phyloP scores from a whole-genome alignment of 2,797 vertebrate genomes.

The Octomys mimax region DNA sequence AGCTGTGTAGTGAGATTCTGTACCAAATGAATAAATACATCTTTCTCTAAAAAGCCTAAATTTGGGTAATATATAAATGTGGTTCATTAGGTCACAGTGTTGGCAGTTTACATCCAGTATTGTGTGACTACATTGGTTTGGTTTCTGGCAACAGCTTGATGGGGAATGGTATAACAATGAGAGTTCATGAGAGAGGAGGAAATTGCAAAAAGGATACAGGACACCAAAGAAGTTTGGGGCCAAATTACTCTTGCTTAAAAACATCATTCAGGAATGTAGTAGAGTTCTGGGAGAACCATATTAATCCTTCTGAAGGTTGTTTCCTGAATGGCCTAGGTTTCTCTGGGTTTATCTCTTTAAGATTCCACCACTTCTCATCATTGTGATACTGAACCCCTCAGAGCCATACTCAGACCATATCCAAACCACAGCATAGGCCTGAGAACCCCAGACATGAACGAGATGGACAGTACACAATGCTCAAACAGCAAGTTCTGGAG shows the following conservation, averaged over 20 bases:
- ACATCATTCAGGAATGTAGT: not conserved
- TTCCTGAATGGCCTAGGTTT: not conserved
- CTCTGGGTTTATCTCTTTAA: not conserved
- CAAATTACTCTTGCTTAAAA: not conserved
- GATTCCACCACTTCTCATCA: not conserved
- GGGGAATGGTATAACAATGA: not conserved
- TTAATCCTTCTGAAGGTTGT: not conserved
- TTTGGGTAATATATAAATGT: not conserved
- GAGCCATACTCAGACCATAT: not conserved
- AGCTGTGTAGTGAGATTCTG: too few relatives aligned
- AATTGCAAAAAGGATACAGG: not conserved
- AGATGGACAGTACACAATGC: not conserved
- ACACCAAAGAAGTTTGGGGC: not conserved
- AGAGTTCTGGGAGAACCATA: not conserved
- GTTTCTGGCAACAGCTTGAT: not conserved
- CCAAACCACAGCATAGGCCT: not conserved
- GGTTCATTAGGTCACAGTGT: not conserved
- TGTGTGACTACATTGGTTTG: too few relatives aligned
- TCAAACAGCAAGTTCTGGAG: not conserved
- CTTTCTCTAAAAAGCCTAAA: not conserved
- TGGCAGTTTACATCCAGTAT: not conserved
- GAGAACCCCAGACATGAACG: not conserved
- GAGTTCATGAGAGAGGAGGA: not conserved
- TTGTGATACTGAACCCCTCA: not conserved
- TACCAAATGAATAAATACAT: too few relatives aligned